Evolutionary conservation across 2,113 vertebrate species (phyloP).

Genomic region (Odontophorus gujanensis): DNA sequence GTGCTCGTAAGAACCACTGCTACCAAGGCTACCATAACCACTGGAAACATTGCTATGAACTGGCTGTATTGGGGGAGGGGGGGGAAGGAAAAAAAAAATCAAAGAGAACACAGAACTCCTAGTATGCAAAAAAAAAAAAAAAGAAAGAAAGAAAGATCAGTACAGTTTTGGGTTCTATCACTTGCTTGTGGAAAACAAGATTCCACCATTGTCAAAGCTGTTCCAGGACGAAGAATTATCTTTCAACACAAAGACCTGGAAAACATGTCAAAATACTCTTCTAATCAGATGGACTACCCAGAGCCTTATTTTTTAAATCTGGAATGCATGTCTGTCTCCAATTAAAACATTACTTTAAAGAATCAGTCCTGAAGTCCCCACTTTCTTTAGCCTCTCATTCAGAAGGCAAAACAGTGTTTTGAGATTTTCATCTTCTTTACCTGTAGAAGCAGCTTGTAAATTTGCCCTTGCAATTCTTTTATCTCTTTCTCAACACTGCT

Average conservation of each 20-base stretch:
- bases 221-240: background rate
- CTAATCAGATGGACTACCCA: background rate
- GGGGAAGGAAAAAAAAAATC: background rate
- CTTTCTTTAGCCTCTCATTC: background rate
- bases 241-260: background rate
- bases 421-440: constrained; percentile 68
- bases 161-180: background rate
- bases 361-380: background rate
- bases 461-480: constrained; percentile 88
- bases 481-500: constrained; percentile 81
- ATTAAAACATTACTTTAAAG: background rate
- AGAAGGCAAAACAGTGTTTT: background rate
- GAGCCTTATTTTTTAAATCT: background rate
- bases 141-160: background rate
- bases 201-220: background rate
- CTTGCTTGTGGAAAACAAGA: background rate
- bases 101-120: background rate
- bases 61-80: constrained; percentile 70
- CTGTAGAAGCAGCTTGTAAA: constrained; percentile 91
- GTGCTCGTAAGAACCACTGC: constrained; percentile 88
- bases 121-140: background rate
- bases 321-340: background rate
- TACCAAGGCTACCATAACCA: constrained; percentile 88
- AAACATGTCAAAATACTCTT: background rate
- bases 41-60: constrained; percentile 88